Conservation (phyloP, 1,140 invertebrate species). For the Nasonia longicornis region DNA sequence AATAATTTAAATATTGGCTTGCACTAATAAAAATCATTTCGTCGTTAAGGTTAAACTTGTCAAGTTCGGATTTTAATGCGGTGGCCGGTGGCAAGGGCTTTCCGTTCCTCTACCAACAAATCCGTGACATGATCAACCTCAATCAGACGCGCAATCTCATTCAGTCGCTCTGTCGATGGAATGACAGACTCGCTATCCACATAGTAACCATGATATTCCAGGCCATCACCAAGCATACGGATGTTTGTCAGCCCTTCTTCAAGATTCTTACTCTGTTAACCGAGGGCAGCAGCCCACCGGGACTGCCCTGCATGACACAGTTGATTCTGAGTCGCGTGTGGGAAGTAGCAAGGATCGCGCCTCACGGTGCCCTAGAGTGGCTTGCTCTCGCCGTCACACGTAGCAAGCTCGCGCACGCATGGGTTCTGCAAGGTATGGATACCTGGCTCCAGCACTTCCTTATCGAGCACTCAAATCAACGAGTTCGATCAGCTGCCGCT, state of each 20-base stretch:
- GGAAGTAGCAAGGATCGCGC: slow-evolving; percentile 91
- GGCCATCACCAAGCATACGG: slow-evolving; percentile 89
- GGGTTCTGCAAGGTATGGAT: slow-evolving; percentile 88
- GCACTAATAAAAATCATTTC: slow-evolving; percentile 26
- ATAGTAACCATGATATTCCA: slow-evolving; percentile 91
- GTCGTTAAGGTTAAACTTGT: slow-evolving; percentile 76
- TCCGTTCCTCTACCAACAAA: slow-evolving; percentile 94
- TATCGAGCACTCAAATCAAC: slow-evolving; percentile 84
- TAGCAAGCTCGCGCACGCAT: slow-evolving; percentile 89
- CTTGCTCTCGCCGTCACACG: slow-evolving; percentile 83
- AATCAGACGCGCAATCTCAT: slow-evolving; percentile 93
- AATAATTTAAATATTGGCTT: not conserved
- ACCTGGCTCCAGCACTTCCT: slow-evolving; percentile 92
- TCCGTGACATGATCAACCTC: slow-evolving; percentile 91
- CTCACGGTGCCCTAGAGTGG: slow-evolving; percentile 93
- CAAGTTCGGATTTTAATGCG: slow-evolving; percentile 82
- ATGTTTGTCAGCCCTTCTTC: slow-evolving; percentile 92
- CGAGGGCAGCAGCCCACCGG: slow-evolving; percentile 80
- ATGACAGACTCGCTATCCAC: slow-evolving; percentile 86
- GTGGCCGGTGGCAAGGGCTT: slow-evolving; percentile 91
- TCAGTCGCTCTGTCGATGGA: slow-evolving; percentile 90
- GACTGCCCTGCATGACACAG: slow-evolving; percentile 89
- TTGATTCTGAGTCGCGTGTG: slow-evolving; percentile 88
- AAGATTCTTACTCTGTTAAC: slow-evolving; percentile 86
- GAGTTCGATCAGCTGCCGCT: slow-evolving; percentile 88